These are phyloP conservation scores for Xenus cinereus DNA, from an alignment of 2,113 vertebrate species.

Conservation along the genomic window DNA sequence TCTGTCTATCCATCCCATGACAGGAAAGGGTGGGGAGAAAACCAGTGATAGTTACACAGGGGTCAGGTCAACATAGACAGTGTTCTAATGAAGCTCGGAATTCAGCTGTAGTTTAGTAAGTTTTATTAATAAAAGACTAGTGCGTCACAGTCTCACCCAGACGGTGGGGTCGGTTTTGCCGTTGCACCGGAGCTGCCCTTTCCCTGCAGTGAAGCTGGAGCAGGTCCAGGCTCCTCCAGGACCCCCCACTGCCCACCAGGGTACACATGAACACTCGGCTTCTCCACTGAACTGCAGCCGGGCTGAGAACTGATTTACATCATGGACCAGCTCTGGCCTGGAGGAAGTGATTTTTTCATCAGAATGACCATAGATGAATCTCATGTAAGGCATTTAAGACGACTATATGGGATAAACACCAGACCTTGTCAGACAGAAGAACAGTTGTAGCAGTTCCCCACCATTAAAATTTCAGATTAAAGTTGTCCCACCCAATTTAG, in stretches of 20 bases:
- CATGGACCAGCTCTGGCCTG: not conserved
- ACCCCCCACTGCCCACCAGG: not conserved
- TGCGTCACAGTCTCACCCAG: not conserved
- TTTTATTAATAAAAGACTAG: conserved; percentile 14
- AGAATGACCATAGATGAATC: not conserved
- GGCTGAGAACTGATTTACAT: not conserved
- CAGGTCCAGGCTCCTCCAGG: not conserved
- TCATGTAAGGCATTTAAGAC: not conserved
- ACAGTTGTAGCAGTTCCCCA: not conserved
- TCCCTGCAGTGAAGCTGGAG: not conserved
- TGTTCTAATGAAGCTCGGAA: not conserved
- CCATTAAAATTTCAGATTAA: not conserved
- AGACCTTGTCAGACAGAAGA: not conserved
- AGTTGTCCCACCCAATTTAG: accelerated
- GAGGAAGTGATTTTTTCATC: not conserved
- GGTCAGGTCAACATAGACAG: not conserved
- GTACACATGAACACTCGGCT: not conserved
- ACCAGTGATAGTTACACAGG: not conserved
- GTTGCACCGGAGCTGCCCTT: not conserved
- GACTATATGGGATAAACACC: not conserved
- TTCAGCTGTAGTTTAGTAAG: not conserved
- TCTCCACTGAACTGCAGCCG: too few relatives aligned
- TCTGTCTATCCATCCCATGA: not conserved
- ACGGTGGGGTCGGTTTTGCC: not conserved
- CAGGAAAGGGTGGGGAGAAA: not conserved